A percentile compares a stretch with the other conserved stretches of the same genome.
These are phyloP conservation scores for Bombus sylvicola DNA, from an alignment of 1,140 invertebrate genomes.

Conservation along the genomic window DNA sequence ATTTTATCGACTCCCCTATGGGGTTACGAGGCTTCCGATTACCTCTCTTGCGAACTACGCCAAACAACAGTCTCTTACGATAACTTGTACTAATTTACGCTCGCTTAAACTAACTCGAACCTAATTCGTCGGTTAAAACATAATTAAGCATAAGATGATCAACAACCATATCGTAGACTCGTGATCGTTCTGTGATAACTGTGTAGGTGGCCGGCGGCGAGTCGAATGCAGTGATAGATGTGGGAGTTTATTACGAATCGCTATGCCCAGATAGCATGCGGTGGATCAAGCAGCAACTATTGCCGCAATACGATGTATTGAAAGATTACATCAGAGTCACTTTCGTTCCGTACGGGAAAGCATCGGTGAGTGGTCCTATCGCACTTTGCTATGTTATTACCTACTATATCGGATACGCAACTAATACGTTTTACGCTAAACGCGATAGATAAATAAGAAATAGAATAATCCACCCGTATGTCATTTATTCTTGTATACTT, in stretches of 20 bases:
- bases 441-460: too few species aligned
- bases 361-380: constrained; percentile 82
- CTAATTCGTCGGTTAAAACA: neutral
- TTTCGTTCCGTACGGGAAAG: constrained; percentile 89
- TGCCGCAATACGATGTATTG: constrained; percentile 63
- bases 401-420: neutral
- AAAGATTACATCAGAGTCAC: constrained; percentile 69
- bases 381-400: neutral
- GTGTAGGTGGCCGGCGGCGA: constrained; percentile 27
- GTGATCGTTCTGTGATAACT: neutral
- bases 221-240: constrained; percentile 45
- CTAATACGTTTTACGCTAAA: too few species aligned
- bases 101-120: fast-evolving
- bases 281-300: constrained; percentile 85
- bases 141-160: neutral
- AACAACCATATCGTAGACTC: too few species aligned
- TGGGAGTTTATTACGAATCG: constrained; percentile 89
- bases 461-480: neutral
- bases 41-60: too few species aligned
- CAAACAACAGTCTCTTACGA: too few species aligned
- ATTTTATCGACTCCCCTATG: too few species aligned
- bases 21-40: too few species aligned
- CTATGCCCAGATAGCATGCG: constrained; percentile 90
- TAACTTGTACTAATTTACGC: too few species aligned
- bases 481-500: too few species aligned